A percentile compares a stretch with the other conserved stretches of the same genome.
These are phyloP conservation scores for Idaea straminata DNA, from an alignment of 2,888 invertebrate species.

Conservation along the genomic window DNA sequence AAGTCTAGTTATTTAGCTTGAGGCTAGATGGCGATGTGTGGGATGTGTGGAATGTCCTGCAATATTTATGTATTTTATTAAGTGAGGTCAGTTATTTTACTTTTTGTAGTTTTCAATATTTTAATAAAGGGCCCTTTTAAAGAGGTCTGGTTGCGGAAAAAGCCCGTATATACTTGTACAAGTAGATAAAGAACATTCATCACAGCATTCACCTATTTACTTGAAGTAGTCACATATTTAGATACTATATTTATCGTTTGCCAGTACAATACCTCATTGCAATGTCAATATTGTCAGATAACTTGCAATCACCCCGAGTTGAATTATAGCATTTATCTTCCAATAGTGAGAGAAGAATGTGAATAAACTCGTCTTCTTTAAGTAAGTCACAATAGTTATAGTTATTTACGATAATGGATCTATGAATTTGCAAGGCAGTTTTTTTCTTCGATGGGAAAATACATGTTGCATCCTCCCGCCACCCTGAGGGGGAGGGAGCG, in stretches of 20 bases:
- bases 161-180: no score
- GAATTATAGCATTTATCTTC: neutral
- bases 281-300: neutral
- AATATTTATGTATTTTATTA: no score
- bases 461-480: no score
- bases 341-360: neutral
- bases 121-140: no score
- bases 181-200: no score
- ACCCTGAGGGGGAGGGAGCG: no score
- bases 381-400: neutral
- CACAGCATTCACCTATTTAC: no score
- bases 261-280: neutral
- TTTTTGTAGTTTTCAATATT: neutral
- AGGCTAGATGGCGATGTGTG: no score
- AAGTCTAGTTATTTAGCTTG: no score
- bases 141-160: no score
- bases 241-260: neutral
- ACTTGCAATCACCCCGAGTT: neutral
- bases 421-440: neutral
- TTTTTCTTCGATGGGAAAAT: no score
- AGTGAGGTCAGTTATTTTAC: neutral
- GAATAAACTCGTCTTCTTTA: neutral
- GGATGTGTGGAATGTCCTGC: no score
- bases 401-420: neutral
- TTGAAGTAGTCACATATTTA: neutral